A percentile compares a stretch with the other conserved stretches of the same genome.
Conservation (phyloP, 2,888 invertebrate species). For the Plagodis pulveraria region DNA sequence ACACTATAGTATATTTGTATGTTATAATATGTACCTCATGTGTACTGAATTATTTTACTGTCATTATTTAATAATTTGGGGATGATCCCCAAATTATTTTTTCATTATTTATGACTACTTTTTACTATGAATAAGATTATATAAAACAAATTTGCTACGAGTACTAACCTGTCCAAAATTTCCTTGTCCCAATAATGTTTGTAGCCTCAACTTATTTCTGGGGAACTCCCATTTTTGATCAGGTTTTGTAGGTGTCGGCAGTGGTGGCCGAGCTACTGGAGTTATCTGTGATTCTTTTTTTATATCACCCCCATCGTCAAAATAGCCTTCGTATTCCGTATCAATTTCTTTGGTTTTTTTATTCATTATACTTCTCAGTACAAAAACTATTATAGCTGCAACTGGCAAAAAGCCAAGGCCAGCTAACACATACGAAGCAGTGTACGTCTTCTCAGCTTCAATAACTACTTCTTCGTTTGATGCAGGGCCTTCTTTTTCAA, state of each 20-base stretch:
- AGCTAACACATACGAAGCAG: slow-evolving; percentile 86
- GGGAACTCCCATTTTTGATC: slow-evolving; percentile 91
- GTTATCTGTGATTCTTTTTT: slow-evolving; percentile 81
- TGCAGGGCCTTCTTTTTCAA: slow-evolving; percentile 47
- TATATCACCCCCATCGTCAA: slow-evolving; percentile 83
- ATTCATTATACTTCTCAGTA: slow-evolving; percentile 81
- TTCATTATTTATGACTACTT: no score
- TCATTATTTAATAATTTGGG: no score
- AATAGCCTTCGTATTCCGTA: slow-evolving; percentile 86
- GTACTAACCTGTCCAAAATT: slow-evolving; percentile 90
- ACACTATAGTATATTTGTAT: no score
- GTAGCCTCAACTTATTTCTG: slow-evolving; percentile 89
- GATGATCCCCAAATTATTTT: no score
- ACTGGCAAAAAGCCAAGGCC: slow-evolving; percentile 86
- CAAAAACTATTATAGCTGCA: slow-evolving; percentile 83
- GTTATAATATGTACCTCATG: no score
- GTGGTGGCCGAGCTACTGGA: slow-evolving; percentile 83
- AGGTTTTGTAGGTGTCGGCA: slow-evolving; percentile 81
- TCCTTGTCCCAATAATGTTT: slow-evolving; percentile 92
- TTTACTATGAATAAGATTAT: no score
- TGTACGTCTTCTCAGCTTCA: slow-evolving; percentile 85
- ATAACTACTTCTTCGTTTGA: slow-evolving; percentile 82
- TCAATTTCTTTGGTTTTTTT: slow-evolving; percentile 84
- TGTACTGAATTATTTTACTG: no score
- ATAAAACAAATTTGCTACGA: not conserved